Evolutionary conservation across 2,888 invertebrate species (phyloP).

Genomic region (Netelia virgata): DNA sequence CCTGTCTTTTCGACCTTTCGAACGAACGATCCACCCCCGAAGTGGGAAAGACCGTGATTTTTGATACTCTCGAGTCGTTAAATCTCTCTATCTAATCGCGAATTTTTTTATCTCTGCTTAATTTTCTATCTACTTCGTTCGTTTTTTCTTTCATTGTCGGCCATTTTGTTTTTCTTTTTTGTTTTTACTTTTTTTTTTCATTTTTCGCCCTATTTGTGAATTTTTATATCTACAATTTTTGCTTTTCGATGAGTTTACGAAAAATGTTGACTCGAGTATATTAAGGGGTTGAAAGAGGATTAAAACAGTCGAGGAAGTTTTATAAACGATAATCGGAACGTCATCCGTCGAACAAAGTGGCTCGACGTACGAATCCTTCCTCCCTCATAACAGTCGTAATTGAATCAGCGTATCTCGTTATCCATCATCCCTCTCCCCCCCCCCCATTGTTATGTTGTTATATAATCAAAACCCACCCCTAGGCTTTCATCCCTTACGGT

Average conservation of each 20-base stretch:
- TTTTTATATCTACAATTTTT: background rate
- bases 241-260: background rate
- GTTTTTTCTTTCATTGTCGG: too few species aligned
- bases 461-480: background rate
- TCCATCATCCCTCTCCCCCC: background rate
- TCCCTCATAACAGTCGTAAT: slow-evolving; percentile 33
- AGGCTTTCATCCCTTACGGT: background rate
- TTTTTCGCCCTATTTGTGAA: background rate
- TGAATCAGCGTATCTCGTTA: slow-evolving; percentile 31
- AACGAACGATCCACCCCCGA: too few species aligned
- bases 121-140: too few species aligned
- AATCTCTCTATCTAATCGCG: too few species aligned
- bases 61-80: too few species aligned
- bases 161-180: too few species aligned
- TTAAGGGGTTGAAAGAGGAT: background rate
- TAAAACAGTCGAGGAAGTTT: slow-evolving; percentile 16
- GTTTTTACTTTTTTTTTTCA: too few species aligned
- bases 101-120: too few species aligned
- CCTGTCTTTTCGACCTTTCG: slow-evolving; percentile 33
- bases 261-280: background rate
- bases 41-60: too few species aligned
- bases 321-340: slow-evolving; percentile 36
- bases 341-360: slow-evolving; percentile 34
- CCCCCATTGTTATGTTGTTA: background rate
- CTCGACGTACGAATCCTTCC: slow-evolving; percentile 3